Evolutionary conservation across 2,888 invertebrate species (phyloP).

Genomic region (Drosophila neotestacea): DNA sequence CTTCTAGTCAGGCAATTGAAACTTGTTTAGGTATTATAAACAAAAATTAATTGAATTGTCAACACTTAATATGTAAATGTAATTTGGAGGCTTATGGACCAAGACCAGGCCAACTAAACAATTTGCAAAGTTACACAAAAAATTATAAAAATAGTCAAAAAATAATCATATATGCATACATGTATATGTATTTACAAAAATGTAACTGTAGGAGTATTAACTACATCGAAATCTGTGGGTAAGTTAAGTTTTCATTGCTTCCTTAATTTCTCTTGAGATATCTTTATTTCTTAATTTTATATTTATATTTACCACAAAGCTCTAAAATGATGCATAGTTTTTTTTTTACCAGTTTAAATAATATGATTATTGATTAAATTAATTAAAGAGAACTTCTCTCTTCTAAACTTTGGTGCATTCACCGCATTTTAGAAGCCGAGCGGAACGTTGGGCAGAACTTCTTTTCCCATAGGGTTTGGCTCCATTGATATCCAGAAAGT

Average conservation of each 20-base stretch:
- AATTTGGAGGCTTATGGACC: slow-evolving; percentile 24
- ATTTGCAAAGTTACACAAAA: background rate
- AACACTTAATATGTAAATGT: slow-evolving; percentile 49
- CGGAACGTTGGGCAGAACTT: slow-evolving; percentile 26
- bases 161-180: background rate
- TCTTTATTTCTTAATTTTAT: slow-evolving; percentile 15
- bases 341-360: background rate
- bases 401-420: slow-evolving; percentile 17
- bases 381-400: too few species aligned
- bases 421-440: slow-evolving; percentile 45
- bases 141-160: background rate
- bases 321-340: background rate
- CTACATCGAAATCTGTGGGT: background rate
- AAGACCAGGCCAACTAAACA: slow-evolving; percentile 31
- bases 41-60: slow-evolving; percentile 72
- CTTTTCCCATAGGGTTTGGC: slow-evolving; percentile 74
- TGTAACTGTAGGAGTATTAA: background rate
- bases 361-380: background rate
- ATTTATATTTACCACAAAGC: slow-evolving; percentile 1
- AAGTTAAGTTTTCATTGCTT: background rate
- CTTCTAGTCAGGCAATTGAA: background rate
- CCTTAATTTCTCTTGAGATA: background rate
- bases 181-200: background rate
- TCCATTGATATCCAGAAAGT: slow-evolving; percentile 81
- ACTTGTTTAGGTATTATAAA: slow-evolving; percentile 32